These are phyloP conservation scores for Acridotheres tristis DNA, from an alignment of 2,797 vertebrate species.

Conservation along the genomic window DNA sequence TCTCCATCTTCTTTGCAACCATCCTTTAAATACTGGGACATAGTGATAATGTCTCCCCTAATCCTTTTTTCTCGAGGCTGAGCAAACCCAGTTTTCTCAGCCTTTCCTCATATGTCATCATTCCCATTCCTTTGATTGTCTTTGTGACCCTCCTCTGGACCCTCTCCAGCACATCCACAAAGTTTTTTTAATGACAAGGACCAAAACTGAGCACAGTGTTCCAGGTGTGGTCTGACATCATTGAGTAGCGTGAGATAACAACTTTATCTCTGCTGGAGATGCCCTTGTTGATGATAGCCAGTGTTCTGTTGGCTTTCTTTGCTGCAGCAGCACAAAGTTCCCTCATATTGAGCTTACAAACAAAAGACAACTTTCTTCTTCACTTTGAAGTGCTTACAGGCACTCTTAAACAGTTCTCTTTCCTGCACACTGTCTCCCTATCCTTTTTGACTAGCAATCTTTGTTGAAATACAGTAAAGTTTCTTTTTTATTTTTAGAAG, in stretches of 20 bases:
- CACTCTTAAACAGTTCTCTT: neutral
- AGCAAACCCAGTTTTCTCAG: neutral
- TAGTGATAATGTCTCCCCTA: neutral
- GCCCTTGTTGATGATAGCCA: neutral
- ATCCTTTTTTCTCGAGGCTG: neutral
- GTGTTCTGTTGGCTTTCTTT: neutral
- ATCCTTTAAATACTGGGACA: neutral
- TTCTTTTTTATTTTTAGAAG: constrained; percentile 75
- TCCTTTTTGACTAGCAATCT: constrained; percentile 24
- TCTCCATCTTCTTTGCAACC: neutral
- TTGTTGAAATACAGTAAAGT: constrained; percentile 63
- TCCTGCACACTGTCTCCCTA: neutral
- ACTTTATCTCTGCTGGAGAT: neutral
- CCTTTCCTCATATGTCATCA: neutral
- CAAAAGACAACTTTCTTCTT: neutral
- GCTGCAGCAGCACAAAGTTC: neutral
- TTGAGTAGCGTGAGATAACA: neutral
- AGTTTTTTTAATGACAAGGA: neutral
- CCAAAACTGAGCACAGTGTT: neutral
- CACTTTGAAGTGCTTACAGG: neutral
- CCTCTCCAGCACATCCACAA: neutral
- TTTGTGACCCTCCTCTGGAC: neutral
- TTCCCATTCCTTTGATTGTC: neutral
- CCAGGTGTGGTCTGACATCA: neutral
- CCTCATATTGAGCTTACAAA: neutral